Percentiles rank a stretch among this genome's conserved stretches.
phyloP scores from a whole-genome alignment of 2,797 vertebrate genomes.

The Gila robusta region DNA sequence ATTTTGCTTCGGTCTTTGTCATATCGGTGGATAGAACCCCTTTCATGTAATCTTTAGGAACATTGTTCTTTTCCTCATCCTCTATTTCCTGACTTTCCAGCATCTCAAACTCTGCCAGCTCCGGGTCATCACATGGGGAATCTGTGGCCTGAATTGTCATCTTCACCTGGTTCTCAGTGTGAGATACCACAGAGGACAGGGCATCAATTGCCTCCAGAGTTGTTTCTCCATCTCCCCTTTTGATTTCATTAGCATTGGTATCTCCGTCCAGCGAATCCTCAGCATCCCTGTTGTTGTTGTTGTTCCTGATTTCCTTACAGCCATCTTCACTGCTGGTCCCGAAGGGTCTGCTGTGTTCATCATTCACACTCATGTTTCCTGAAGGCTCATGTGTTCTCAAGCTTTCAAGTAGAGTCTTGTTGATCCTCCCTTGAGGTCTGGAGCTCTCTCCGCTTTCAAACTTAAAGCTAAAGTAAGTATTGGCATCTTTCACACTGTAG shows the following conservation, averaged over 20 bases:
- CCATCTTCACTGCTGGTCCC: slow-evolving; percentile 74
- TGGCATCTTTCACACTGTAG: slow-evolving; percentile 47
- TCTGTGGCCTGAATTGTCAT: slow-evolving; percentile 79
- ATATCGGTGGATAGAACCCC: slow-evolving; percentile 37
- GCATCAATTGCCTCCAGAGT: slow-evolving; percentile 67
- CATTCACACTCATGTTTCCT: slow-evolving; percentile 74
- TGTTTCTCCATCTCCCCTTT: slow-evolving; percentile 67
- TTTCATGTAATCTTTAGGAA: slow-evolving; percentile 67
- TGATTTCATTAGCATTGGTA: slow-evolving; percentile 90
- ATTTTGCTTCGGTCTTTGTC: slow-evolving; percentile 31
- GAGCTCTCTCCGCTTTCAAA: slow-evolving; percentile 28
- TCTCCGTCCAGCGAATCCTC: slow-evolving; percentile 78
- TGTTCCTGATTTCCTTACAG: slow-evolving; percentile 82
- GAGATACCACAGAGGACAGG: slow-evolving; percentile 67
- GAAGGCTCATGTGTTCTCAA: slow-evolving; percentile 46
- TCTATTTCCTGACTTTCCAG: slow-evolving; percentile 83
- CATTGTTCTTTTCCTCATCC: slow-evolving; percentile 72
- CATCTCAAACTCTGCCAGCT: slow-evolving; percentile 82
- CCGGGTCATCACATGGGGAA: slow-evolving; percentile 80
- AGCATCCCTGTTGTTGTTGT: slow-evolving; percentile 88
- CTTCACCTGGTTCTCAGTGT: slow-evolving; percentile 79
- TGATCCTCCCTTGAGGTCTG: slow-evolving; percentile 39
- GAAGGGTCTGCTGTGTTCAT: slow-evolving; percentile 63
- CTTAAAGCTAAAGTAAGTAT: slow-evolving; percentile 6
- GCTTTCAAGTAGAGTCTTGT: slow-evolving; percentile 44